These are phyloP conservation scores for Saccostrea echinata DNA, from an alignment of 1,140 invertebrate genomes.

Conservation along the genomic window DNA sequence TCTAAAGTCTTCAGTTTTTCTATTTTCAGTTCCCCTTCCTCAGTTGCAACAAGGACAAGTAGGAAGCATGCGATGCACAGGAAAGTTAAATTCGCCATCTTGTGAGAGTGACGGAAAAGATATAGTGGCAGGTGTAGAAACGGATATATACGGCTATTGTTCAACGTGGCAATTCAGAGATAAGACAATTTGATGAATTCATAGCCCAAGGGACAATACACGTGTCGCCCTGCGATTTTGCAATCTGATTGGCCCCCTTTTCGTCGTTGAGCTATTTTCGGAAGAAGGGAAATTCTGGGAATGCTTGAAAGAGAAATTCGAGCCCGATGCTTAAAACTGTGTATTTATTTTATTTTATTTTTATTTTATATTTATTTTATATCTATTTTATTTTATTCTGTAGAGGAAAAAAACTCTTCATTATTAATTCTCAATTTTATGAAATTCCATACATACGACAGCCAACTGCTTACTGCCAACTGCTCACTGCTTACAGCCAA, in stretches of 20 bases:
- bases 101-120: neutral
- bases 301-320: neutral
- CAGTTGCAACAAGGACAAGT: neutral
- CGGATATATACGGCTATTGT: slow-evolving; percentile 28
- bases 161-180: slow-evolving; percentile 29
- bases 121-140: slow-evolving; percentile 12
- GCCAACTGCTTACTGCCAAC: too few species aligned
- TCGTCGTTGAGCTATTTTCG: neutral
- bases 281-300: neutral
- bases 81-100: slow-evolving; percentile 22
- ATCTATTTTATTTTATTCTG: too few species aligned
- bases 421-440: too few species aligned
- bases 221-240: slow-evolving; percentile 3
- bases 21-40: slow-evolving; percentile 85
- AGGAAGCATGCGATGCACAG: slow-evolving; percentile 6
- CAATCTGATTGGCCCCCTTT: neutral
- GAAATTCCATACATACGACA: too few species aligned
- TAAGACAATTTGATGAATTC: slow-evolving; percentile 22
- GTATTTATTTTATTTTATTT: too few species aligned
- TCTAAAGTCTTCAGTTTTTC: slow-evolving; percentile 85
- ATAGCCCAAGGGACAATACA: slow-evolving; percentile 15
- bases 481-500: too few species aligned
- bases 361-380: too few species aligned
- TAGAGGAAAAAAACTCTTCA: too few species aligned
- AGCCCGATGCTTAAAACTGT: neutral